These are phyloP conservation scores for Dipodomys stephensi DNA, from an alignment of 2,113 vertebrate species.

Conservation along the genomic window DNA sequence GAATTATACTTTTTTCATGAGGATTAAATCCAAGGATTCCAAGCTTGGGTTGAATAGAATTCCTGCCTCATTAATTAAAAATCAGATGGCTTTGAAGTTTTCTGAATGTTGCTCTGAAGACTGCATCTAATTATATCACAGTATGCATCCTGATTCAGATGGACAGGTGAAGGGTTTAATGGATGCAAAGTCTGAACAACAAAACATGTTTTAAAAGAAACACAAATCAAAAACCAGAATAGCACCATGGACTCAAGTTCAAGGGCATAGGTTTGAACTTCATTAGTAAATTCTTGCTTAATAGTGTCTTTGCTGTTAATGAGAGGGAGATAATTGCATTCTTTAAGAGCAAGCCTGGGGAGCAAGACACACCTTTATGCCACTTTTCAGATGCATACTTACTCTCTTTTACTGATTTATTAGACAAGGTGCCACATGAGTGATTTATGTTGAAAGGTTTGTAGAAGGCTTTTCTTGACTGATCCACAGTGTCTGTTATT, in stretches of 20 bases:
- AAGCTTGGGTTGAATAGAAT: background rate
- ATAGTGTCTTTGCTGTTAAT: background rate
- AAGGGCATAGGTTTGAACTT: background rate
- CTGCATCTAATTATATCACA: conserved; percentile 26
- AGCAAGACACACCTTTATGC: background rate
- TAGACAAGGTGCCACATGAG: background rate
- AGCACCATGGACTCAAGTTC: background rate
- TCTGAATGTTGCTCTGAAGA: background rate
- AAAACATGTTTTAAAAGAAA: conserved; percentile 44
- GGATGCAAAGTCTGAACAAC: conserved; percentile 15
- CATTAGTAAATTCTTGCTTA: conserved; percentile 48
- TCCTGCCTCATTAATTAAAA: conserved; percentile 36
- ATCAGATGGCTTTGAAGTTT: conserved; percentile 52
- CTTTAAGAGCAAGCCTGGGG: background rate
- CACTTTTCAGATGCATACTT: background rate
- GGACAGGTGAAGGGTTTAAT: conserved; percentile 36
- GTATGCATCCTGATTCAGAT: background rate
- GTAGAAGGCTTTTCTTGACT: background rate
- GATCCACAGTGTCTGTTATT: background rate
- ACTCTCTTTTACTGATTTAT: background rate
- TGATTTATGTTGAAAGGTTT: background rate
- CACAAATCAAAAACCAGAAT: background rate
- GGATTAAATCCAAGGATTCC: conserved; percentile 12
- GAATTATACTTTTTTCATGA: conserved; percentile 34
- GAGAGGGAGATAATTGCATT: background rate